phyloP scores from a whole-genome alignment of 2,113 vertebrate species.

The Microcebus jonahi region DNA sequence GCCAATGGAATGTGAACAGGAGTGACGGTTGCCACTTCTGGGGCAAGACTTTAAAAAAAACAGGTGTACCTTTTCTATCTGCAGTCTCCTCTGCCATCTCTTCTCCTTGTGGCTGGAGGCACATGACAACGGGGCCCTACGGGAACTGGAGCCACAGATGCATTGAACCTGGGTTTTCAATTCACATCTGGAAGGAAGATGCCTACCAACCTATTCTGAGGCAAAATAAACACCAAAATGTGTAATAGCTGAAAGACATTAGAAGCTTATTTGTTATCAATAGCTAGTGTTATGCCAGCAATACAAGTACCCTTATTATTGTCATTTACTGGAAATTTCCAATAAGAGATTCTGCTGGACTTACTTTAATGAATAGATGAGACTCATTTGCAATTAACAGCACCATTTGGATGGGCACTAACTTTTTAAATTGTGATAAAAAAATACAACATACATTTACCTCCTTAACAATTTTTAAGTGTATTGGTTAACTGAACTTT shows the following conservation, averaged over 20 bases:
- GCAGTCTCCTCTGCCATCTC: background rate
- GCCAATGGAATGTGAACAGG: background rate
- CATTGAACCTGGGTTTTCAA: background rate
- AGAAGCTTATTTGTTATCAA: background rate
- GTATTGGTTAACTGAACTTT: background rate
- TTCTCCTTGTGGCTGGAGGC: background rate
- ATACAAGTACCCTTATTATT: background rate
- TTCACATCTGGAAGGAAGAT: background rate
- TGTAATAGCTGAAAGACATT: background rate
- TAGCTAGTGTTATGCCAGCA: background rate
- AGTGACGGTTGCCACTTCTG: background rate
- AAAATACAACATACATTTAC: too few relatives aligned
- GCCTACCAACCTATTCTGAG: background rate
- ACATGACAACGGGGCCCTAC: background rate
- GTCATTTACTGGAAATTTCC: background rate
- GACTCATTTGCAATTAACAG: too few relatives aligned
- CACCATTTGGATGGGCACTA: too few relatives aligned
- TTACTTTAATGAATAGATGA: background rate
- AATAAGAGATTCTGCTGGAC: background rate
- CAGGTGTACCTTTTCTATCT: background rate
- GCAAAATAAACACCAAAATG: background rate
- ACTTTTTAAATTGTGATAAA: too few relatives aligned
- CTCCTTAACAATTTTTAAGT: too few relatives aligned
- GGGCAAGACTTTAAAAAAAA: constrained; percentile 15
- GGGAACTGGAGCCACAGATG: background rate